Evolutionary conservation across 1,140 invertebrate genomes (phyloP).

Genomic region (Drosophila ogumai): DNA sequence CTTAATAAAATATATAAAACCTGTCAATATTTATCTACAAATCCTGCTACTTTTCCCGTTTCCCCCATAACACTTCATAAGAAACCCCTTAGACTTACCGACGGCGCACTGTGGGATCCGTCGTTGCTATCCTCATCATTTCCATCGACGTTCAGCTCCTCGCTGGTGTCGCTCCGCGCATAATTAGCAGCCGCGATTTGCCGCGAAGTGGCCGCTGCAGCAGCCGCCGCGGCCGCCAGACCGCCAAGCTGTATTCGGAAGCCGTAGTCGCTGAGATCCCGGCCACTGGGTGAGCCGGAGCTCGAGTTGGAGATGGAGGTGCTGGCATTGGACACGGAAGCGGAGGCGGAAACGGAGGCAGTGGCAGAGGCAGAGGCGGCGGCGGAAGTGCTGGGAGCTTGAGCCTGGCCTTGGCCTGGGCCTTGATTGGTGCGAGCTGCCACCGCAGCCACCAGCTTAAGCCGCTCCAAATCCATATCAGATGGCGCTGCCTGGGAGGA

Average conservation of each 20-base stretch:
- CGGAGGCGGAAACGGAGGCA: slow-evolving; percentile 9
- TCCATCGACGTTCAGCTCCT: slow-evolving; percentile 83
- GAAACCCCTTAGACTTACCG: slow-evolving; percentile 65
- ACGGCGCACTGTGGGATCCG: slow-evolving; percentile 78
- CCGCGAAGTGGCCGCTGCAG: slow-evolving; percentile 77
- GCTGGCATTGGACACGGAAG: slow-evolving; percentile 35
- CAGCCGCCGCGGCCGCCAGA: slow-evolving; percentile 78
- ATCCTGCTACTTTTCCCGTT: background rate
- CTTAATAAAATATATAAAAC: too few species aligned
- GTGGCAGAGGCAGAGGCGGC: slow-evolving; percentile 21
- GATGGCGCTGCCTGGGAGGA: slow-evolving; percentile 38
- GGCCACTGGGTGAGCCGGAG: slow-evolving; percentile 60
- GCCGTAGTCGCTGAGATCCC: slow-evolving; percentile 83
- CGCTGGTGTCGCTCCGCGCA: slow-evolving; percentile 83
- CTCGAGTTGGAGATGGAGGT: slow-evolving; percentile 51
- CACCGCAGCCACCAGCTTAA: slow-evolving; percentile 80
- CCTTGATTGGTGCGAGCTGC: slow-evolving; percentile 57
- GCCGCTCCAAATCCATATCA: slow-evolving; percentile 82
- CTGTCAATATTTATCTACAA: background rate
- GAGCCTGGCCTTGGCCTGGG: slow-evolving; percentile 7
- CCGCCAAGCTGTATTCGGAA: slow-evolving; percentile 85
- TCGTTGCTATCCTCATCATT: slow-evolving; percentile 84
- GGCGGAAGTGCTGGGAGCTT: slow-evolving; percentile 46
- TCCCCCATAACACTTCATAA: background rate
- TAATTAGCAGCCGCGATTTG: slow-evolving; percentile 82